phyloP scores from a whole-genome alignment of 2,797 vertebrate genomes.

The Paramormyrops hopkinsi region DNA sequence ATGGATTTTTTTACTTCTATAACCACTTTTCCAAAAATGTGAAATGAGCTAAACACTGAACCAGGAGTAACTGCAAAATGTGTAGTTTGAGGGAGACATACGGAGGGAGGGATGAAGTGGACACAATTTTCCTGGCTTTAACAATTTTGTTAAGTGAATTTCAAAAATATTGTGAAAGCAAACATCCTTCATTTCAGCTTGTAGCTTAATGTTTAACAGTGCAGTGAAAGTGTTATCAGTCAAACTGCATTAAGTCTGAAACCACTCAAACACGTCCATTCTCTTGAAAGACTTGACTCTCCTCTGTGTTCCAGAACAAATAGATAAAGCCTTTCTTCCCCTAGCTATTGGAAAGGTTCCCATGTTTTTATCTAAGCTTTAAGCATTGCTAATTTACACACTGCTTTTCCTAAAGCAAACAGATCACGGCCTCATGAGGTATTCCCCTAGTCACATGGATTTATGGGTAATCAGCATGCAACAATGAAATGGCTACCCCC shows the following conservation, averaged over 20 bases:
- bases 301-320: slow-evolving; percentile 67
- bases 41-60: background rate
- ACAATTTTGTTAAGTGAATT: slow-evolving; percentile 53
- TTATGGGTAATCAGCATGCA: slow-evolving; percentile 84
- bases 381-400: slow-evolving; percentile 64
- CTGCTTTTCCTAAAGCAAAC: slow-evolving; percentile 66
- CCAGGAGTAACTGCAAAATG: background rate
- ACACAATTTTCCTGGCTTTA: slow-evolving; percentile 42
- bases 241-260: slow-evolving; percentile 71
- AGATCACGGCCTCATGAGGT: slow-evolving; percentile 68
- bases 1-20: background rate
- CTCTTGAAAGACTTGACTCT: slow-evolving; percentile 66
- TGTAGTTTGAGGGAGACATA: background rate
- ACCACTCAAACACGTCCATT: slow-evolving; percentile 63
- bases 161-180: slow-evolving; percentile 52
- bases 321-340: slow-evolving; percentile 66
- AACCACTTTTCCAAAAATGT: background rate
- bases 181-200: slow-evolving; percentile 53
- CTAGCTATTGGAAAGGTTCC: slow-evolving; percentile 57
- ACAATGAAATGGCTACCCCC: slow-evolving; percentile 57
- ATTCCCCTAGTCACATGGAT: slow-evolving; percentile 69
- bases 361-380: slow-evolving; percentile 64
- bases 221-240: slow-evolving; percentile 77
- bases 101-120: slow-evolving; percentile 30
- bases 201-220: slow-evolving; percentile 87